Base-by-base conservation (phyloP, 2,797 vertebrate genomes). In the Cephalopachus bancanus region DNA sequence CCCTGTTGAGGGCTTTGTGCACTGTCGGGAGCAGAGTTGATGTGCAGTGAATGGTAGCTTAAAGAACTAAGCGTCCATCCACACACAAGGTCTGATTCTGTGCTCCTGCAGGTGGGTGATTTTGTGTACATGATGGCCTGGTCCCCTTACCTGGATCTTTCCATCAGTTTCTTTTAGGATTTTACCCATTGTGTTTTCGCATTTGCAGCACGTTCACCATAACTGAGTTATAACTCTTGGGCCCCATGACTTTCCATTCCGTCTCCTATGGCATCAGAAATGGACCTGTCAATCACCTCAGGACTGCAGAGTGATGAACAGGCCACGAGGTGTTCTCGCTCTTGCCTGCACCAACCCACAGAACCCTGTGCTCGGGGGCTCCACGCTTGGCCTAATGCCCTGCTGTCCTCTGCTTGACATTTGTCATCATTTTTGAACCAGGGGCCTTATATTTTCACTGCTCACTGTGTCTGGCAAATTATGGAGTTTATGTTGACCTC, bases 191-290 rank as follows among this genome's bases (percentile, higher is more conserved):
- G 0, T 10, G 22, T 60, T 76, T 76, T 76, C 79, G 37, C 80
- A 5, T 49, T 9, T 74, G 86, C 33, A 71, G 55, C 71, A 51
- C 59, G 71, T 87, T 49, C 5, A 10, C 92, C 37, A 4, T 1
- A 74, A 64, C 71, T 80, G 33, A 93, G 83, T 24, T 78, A 83
- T 24, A 78, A 67, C 22, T 83, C 69, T 83, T 24, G 75, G 53
- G 69, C 65, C 80, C 78, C 4, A 1, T 28, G 93, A 93, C 89
- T 65, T 96, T 53, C 79, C 14, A 17, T 89, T 90, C 94, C 67
- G 60, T 86, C 85, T 90, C 62, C 17, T 5, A 51, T 11, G 53
- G 69, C 55, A 33, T 83, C 49, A 57, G 91, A 92, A 83, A 80
- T 24, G 57, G 33, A 83, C 22, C 3, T 57, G 37, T 44, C 92